These are phyloP conservation scores for Parochlus steinenii DNA, from an alignment of 2,888 invertebrate species.

Conservation along the genomic window DNA sequence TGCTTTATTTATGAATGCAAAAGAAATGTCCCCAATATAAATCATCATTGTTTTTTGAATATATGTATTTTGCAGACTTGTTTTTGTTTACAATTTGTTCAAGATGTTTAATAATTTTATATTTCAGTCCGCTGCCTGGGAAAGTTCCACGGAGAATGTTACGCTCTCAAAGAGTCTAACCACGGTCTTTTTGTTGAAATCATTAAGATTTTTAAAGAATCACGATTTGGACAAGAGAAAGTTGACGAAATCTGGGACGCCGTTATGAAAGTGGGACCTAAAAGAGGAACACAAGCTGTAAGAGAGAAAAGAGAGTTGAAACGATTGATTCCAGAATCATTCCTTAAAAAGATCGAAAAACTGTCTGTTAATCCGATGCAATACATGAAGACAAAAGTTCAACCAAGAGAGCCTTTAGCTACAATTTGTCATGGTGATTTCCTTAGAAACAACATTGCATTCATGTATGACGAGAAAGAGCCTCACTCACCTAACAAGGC, in stretches of 20 bases:
- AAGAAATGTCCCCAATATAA: no score
- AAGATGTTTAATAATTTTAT: background rate
- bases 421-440: conserved; percentile 28
- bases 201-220: conserved; percentile 18
- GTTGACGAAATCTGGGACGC: conserved; percentile 16
- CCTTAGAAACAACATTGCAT: conserved; percentile 28
- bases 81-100: no score
- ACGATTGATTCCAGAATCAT: conserved; percentile 19
- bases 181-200: conserved; percentile 18
- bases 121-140: conserved; percentile 18
- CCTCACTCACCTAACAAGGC: conserved; percentile 19
- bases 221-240: conserved; percentile 19
- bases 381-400: conserved; percentile 20
- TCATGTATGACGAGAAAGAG: conserved; percentile 18
- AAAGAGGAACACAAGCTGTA: conserved; percentile 16
- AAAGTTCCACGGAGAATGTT: conserved; percentile 24
- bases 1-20: no score
- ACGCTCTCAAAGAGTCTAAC: conserved; percentile 21
- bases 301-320: conserved; percentile 14
- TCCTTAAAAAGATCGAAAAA: conserved; percentile 17
- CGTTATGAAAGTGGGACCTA: conserved; percentile 12
- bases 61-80: no score
- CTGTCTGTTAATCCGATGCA: conserved; percentile 15
- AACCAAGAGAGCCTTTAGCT: conserved; percentile 23
- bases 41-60: no score